phyloP scores from a whole-genome alignment of 1,140 invertebrate species.

The Drosophila malerkotliana region DNA sequence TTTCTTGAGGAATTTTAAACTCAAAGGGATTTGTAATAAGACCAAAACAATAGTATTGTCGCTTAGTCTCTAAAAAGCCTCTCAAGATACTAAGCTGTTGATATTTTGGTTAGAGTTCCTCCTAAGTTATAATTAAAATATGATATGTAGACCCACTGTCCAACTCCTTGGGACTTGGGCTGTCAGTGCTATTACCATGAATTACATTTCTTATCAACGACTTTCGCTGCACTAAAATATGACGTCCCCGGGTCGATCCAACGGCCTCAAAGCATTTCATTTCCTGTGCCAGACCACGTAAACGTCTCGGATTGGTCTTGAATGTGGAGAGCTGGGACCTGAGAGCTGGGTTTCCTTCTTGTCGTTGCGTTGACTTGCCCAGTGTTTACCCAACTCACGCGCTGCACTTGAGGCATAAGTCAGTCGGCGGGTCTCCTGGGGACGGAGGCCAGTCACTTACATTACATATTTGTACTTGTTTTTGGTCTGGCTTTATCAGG shows the following conservation, averaged over 20 bases:
- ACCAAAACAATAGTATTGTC: no score
- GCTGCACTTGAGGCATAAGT: conserved; percentile 39
- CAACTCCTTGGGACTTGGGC: conserved; percentile 13
- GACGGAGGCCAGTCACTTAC: not conserved
- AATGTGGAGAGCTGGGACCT: conserved; percentile 18
- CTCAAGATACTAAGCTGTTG: no score
- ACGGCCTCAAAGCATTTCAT: conserved; percentile 53
- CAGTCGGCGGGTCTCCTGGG: not conserved
- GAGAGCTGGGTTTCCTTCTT: not conserved
- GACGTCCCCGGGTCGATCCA: conserved; percentile 10
- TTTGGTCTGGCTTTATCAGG: conserved; percentile 47
- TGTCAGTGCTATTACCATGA: conserved; percentile 47
- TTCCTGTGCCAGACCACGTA: conserved; percentile 48
- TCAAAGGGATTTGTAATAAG: no score
- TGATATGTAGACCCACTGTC: conserved; percentile 14
- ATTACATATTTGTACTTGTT: conserved; percentile 14
- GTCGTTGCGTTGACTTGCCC: no score
- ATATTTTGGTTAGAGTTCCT: no score
- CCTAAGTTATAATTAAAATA: not conserved
- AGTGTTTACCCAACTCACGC: conserved; percentile 47
- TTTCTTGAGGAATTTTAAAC: no score
- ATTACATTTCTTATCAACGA: conserved; percentile 55
- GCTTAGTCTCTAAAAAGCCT: no score
- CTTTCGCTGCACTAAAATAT: conserved; percentile 46
- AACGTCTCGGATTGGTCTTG: conserved; percentile 9